Evolutionary conservation across 2,797 vertebrate species (phyloP), one percentile per base, ranked within the genome.

Genomic region (Pseudomugil gertrudae): DNA sequence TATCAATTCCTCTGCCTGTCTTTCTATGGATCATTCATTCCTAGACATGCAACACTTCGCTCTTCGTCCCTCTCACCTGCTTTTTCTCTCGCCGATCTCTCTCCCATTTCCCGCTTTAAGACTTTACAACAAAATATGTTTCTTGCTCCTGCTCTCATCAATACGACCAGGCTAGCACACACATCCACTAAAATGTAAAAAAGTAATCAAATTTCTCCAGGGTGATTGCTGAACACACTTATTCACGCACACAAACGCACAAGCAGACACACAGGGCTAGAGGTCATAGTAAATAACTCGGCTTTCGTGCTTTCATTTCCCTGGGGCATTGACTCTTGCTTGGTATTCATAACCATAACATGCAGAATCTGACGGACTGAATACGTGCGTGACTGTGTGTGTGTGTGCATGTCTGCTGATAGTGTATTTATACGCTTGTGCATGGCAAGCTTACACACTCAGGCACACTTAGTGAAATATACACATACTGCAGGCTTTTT

Each of bases 301-400:
- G 47, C 71, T 85, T 88, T 81, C 48, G 26, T 84, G 83, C 80
- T 89, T 86, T 88, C 83, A 85, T 88, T 92, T 86, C 88, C 87
- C 84, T 47, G 26, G 69, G 83, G 85, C 72, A 76, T 74, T 54
- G 65, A 82, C 63, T 83, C 76, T 86, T 75, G 75, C 80, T 92
- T 89, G 84, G 87, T 90, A 91, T 92, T 92, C 91, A 91, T 83
- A 86, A 89, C 87, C 84, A 86, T 82, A 84, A 79, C 73, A 79
- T 85, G 76, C 69, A 77, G 70, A 85, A 81, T 62, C 80, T 84
- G 79, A 84, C 60, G 57, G 74, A 63, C 74, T 27, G 21, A 50
- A 47, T 74, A 53, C 61, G 59, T 51, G 63, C 40, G 32, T 63
- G 24, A 19, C 50, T 62, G 52, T 61, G 52, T 29, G 26, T 62